Conservation (phyloP, 2,113 vertebrate genomes). For the Panthera uncia region DNA sequence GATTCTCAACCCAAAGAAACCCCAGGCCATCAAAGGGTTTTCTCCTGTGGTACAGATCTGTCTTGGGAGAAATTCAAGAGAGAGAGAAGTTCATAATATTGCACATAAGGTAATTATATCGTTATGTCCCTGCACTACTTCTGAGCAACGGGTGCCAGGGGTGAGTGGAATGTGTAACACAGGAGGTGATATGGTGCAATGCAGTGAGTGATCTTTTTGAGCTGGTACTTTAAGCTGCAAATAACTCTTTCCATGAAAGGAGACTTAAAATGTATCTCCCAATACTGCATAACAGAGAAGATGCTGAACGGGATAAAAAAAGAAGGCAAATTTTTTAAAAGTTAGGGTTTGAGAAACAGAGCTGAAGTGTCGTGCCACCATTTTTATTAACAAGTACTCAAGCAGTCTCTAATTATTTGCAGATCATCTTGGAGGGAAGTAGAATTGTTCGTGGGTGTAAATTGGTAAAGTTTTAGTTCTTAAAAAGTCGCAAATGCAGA, state of each 20-base stretch:
- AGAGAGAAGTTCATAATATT: not conserved
- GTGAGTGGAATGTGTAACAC: not conserved
- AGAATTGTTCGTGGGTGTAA: not conserved
- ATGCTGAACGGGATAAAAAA: not conserved
- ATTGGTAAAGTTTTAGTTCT: not conserved
- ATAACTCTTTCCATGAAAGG: not conserved
- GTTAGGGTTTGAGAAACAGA: not conserved
- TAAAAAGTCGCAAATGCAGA: slow-evolving; percentile 1
- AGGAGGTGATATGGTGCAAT: not conserved
- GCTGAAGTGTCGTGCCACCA: not conserved
- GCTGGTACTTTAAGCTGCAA: not conserved
- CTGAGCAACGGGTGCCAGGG: not conserved
- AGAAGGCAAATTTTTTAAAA: not conserved
- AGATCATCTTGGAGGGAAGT: not conserved
- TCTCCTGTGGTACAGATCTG: not conserved
- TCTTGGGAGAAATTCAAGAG: not conserved
- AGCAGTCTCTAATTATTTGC: not conserved
- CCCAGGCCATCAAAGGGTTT: not conserved
- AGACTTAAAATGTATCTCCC: not conserved
- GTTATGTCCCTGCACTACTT: not conserved
- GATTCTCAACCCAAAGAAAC: slow-evolving; percentile 26
- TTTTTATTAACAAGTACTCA: slow-evolving; percentile 36
- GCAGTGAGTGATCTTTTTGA: not conserved
- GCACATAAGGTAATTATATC: not conserved
- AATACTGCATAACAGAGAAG: not conserved